Evolutionary conservation across 2,113 vertebrate genomes (phyloP).

Genomic region (Crocuta crocuta): DNA sequence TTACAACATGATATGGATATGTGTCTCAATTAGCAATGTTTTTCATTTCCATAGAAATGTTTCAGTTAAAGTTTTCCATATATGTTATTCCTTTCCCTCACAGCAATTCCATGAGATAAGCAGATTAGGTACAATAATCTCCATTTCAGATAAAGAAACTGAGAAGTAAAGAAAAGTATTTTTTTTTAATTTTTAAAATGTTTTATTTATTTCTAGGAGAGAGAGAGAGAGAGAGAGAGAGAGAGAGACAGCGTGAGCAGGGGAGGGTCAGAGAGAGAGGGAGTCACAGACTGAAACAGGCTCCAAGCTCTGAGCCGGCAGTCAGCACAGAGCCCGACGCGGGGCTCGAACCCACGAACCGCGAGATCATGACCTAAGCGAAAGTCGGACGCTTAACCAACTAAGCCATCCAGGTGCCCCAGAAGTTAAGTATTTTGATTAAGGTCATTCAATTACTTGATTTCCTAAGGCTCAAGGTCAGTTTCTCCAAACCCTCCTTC

Average conservation of each 20-base stretch:
- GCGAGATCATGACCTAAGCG: too few relatives aligned
- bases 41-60: background rate
- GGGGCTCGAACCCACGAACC: too few relatives aligned
- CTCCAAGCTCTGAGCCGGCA: too few relatives aligned
- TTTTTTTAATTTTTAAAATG: too few relatives aligned
- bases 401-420: too few relatives aligned
- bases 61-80: background rate
- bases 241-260: too few relatives aligned
- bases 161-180: background rate
- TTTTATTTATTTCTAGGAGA: too few relatives aligned
- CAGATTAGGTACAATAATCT: background rate
- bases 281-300: too few relatives aligned
- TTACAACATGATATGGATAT: background rate
- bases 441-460: background rate
- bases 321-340: too few relatives aligned
- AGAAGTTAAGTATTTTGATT: conserved; percentile 28
- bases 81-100: background rate
- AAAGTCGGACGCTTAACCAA: too few relatives aligned
- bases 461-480: background rate
- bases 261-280: too few relatives aligned
- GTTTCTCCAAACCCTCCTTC: background rate
- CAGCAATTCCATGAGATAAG: background rate
- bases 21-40: background rate
- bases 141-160: background rate
- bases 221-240: too few relatives aligned